A percentile compares a stretch with the other conserved stretches of the same genome.
These are phyloP conservation scores for Sinocyclocheilus maitianheensis DNA, from an alignment of 2,113 vertebrate species.

Conservation along the genomic window DNA sequence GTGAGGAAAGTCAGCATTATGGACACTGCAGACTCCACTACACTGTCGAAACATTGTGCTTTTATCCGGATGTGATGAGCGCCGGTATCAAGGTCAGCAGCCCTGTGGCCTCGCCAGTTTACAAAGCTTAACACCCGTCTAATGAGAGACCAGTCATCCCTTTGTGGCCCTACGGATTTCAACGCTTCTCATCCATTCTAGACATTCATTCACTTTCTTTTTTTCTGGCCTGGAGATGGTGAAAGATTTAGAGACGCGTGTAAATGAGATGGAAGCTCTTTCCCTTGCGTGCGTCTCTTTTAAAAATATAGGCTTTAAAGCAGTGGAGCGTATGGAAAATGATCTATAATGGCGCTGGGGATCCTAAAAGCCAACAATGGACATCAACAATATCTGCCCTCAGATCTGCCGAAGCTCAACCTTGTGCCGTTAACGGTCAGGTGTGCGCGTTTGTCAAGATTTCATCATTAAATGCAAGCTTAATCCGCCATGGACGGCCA, in stretches of 20 bases:
- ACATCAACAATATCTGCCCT: constrained; percentile 59
- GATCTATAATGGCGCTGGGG: constrained; percentile 69
- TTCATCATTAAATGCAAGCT: constrained; percentile 47
- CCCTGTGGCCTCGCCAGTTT: constrained; percentile 25
- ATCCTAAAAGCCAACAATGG: constrained; percentile 57
- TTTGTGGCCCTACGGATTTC: background rate
- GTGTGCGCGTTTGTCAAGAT: constrained; percentile 40
- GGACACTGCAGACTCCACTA: background rate
- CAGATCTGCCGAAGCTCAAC: constrained; percentile 18
- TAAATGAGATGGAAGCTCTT: constrained; percentile 65
- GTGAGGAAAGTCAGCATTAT: background rate
- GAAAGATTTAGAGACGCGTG: constrained; percentile 72
- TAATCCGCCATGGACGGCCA: constrained; percentile 34
- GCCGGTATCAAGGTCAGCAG: background rate
- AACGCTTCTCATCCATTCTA: constrained; percentile 14
- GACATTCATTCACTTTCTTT: background rate
- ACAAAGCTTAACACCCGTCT: constrained; percentile 37
- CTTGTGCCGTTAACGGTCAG: constrained; percentile 31
- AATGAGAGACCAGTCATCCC: constrained; percentile 13
- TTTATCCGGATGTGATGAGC: background rate
- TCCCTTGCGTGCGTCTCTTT: constrained; percentile 70
- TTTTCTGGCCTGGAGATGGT: constrained; percentile 57
- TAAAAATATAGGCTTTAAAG: constrained; percentile 69
- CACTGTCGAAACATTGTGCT: background rate
- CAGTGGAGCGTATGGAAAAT: constrained; percentile 66